These are phyloP conservation scores for Epistrophe eligans DNA, from an alignment of 2,888 invertebrate genomes.

Conservation along the genomic window DNA sequence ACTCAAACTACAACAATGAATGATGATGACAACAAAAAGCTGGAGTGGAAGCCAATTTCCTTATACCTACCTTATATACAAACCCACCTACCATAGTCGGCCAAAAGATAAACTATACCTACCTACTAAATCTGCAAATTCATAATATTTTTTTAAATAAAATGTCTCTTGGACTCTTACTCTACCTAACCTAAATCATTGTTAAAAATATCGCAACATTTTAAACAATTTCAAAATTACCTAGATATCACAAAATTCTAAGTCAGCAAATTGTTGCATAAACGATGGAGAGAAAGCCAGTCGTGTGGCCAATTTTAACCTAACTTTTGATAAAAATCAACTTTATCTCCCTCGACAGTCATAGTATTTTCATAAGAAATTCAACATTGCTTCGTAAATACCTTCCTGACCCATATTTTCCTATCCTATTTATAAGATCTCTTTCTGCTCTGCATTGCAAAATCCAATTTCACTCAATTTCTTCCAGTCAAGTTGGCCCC, in stretches of 20 bases:
- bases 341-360: slow-evolving; percentile 32
- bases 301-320: slow-evolving; percentile 54
- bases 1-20: slow-evolving; percentile 50
- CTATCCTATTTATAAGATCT: slow-evolving; percentile 8
- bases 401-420: slow-evolving; percentile 54
- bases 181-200: slow-evolving; percentile 1
- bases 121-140: slow-evolving; percentile 4
- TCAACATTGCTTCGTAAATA: slow-evolving; percentile 35
- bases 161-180: neutral
- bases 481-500: slow-evolving; percentile 66
- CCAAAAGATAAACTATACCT: slow-evolving; percentile 1
- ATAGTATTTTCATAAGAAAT: slow-evolving; percentile 55
- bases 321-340: slow-evolving; percentile 61
- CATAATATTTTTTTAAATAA: slow-evolving; percentile 35
- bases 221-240: slow-evolving; percentile 49
- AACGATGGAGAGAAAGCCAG: slow-evolving; percentile 1
- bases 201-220: slow-evolving; percentile 41
- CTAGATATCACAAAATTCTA: neutral
- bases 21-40: slow-evolving; percentile 32
- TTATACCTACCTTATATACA: neutral
- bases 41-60: neutral
- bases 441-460: slow-evolving; percentile 50
- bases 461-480: slow-evolving; percentile 69
- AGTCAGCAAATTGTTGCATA: slow-evolving; percentile 37
- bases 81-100: too few species aligned